Conservation (phyloP, 1,140 invertebrate species). For the Bombus sylvicola region DNA sequence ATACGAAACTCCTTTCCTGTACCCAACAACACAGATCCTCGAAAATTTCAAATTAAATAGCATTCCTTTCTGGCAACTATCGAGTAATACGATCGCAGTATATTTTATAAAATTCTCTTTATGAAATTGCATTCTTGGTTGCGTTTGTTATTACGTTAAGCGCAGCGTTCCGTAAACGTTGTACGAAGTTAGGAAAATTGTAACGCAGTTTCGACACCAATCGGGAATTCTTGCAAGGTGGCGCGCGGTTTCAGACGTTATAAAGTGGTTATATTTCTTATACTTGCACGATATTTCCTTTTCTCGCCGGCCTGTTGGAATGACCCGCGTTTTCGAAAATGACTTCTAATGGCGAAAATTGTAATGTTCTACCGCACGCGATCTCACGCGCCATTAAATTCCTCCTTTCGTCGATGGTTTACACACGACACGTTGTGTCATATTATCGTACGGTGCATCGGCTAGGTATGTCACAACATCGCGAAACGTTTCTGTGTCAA, state of each 20-base stretch:
- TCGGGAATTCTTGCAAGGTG: background rate
- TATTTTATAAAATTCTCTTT: background rate
- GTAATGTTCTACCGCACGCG: constrained; percentile 11
- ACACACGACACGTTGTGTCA: constrained; percentile 26
- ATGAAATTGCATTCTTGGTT: background rate
- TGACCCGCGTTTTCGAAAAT: constrained; percentile 28
- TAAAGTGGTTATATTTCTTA: background rate
- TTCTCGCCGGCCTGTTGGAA: background rate
- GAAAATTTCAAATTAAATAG: background rate
- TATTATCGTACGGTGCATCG: constrained; percentile 4
- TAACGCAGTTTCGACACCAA: background rate
- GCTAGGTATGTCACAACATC: background rate
- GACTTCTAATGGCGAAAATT: constrained; percentile 32
- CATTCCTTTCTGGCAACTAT: background rate
- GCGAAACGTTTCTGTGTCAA: constrained; percentile 8
- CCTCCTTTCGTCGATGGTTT: constrained; percentile 22
- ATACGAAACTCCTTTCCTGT: too few species aligned
- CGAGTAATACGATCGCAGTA: too few species aligned
- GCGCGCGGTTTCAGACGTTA: background rate
- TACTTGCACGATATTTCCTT: background rate
- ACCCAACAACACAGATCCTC: accelerated
- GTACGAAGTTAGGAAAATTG: background rate
- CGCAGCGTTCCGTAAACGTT: background rate
- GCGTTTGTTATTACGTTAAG: background rate
- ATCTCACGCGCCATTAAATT: constrained; percentile 37